Evolutionary conservation across 2,797 vertebrate species (phyloP).

Genomic region (Glyptemys insculpta): DNA sequence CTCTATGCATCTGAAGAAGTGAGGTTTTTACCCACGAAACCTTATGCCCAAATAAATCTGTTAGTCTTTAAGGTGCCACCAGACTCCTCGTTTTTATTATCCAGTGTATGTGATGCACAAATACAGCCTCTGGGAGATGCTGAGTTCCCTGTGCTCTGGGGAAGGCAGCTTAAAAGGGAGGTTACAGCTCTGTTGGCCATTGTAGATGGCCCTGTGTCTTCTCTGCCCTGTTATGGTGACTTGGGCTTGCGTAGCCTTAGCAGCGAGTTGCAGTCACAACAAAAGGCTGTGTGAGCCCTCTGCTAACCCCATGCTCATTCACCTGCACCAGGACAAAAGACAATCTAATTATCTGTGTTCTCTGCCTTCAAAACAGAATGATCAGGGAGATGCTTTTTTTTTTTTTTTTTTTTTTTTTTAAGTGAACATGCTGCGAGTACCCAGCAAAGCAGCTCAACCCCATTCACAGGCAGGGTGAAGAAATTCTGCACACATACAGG

Average conservation of each 20-base stretch:
- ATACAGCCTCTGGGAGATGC: not conserved
- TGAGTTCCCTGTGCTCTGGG: not conserved
- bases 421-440: not conserved
- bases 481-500: slow-evolving; percentile 25
- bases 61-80: no score
- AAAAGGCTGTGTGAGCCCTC: not conserved
- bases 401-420: not conserved
- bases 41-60: no score
- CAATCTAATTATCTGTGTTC: not conserved
- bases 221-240: not conserved
- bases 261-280: not conserved
- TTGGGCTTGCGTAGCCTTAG: not conserved
- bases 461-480: not conserved
- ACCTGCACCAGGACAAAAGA: not conserved
- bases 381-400: no score
- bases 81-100: no score
- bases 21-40: no score
- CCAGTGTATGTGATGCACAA: not conserved
- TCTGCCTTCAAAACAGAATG: not conserved
- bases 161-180: not conserved
- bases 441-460: not conserved
- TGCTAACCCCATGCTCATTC: not conserved
- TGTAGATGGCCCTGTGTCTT: not conserved
- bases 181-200: not conserved
- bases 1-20: no score